Conservation (phyloP, 2,797 vertebrate species). For the Rhynchonycteris naso region DNA sequence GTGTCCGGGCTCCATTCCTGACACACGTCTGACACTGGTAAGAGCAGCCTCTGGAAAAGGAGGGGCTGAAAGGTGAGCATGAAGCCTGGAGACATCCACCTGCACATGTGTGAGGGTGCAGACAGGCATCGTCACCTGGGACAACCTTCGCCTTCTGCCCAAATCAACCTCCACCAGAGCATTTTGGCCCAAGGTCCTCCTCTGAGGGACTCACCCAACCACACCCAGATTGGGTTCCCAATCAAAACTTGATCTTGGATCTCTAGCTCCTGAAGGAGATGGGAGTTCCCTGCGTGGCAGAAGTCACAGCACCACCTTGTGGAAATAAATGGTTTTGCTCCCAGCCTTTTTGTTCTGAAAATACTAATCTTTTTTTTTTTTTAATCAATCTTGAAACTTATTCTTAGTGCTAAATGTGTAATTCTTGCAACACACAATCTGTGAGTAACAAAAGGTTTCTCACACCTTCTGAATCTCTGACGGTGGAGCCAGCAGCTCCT, state of each 20-base stretch:
- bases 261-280: neutral
- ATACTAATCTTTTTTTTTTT: neutral
- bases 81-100: neutral
- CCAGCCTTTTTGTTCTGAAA: neutral
- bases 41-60: neutral
- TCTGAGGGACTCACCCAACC: neutral
- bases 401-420: neutral
- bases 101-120: neutral
- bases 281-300: neutral
- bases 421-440: neutral
- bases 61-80: neutral
- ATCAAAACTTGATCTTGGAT: neutral
- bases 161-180: neutral
- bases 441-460: neutral
- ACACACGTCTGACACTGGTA: neutral
- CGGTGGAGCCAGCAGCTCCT: neutral
- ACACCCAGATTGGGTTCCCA: neutral
- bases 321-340: neutral
- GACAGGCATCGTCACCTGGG: neutral
- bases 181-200: neutral
- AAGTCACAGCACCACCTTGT: conserved; percentile 73
- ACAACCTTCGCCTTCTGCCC: neutral
- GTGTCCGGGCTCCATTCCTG: neutral
- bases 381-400: neutral
- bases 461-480: neutral